Percentiles rank a stretch among this genome's conserved stretches.
These are phyloP conservation scores for Nymphalis c-album DNA, from an alignment of 2,888 invertebrate genomes.

Conservation along the genomic window DNA sequence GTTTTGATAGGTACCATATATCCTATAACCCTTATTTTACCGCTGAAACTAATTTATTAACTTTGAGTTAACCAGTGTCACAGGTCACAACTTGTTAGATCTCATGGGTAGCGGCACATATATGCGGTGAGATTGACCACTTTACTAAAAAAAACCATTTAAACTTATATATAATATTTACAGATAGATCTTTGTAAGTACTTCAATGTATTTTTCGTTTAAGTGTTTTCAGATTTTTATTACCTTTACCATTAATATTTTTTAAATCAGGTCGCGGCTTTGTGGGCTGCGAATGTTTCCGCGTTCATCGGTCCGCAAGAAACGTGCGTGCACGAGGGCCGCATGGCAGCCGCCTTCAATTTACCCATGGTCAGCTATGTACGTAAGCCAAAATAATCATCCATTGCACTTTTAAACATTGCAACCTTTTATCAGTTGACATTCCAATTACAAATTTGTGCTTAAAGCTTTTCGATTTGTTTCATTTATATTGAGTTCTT, in stretches of 20 bases:
- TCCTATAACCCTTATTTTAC: too few species aligned
- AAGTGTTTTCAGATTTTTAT: not conserved
- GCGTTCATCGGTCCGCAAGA: conserved; percentile 92
- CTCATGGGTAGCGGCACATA: too few species aligned
- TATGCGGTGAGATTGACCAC: too few species aligned
- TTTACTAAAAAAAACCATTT: too few species aligned
- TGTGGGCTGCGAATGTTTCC: conserved; percentile 91
- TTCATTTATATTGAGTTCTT: not conserved
- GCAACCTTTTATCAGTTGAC: not conserved
- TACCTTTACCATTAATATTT: conserved; percentile 2
- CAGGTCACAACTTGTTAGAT: too few species aligned
- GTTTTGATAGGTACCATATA: too few species aligned
- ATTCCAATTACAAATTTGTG: too few species aligned
- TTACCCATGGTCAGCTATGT: conserved; percentile 98
- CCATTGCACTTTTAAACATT: not conserved
- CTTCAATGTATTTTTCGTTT: not conserved
- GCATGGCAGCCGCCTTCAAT: conserved; percentile 96
- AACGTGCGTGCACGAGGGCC: conserved; percentile 95
- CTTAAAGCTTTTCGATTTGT: too few species aligned
- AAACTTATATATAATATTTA: too few species aligned
- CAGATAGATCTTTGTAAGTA: not conserved
- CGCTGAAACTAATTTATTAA: too few species aligned
- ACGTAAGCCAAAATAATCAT: conserved; percentile 73
- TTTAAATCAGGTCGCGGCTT: conserved; percentile 84
- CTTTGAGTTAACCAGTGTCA: too few species aligned